These are phyloP conservation scores for Ophthalmolycus amberensis DNA, from an alignment of 2,113 vertebrate genomes.

Conservation along the genomic window DNA sequence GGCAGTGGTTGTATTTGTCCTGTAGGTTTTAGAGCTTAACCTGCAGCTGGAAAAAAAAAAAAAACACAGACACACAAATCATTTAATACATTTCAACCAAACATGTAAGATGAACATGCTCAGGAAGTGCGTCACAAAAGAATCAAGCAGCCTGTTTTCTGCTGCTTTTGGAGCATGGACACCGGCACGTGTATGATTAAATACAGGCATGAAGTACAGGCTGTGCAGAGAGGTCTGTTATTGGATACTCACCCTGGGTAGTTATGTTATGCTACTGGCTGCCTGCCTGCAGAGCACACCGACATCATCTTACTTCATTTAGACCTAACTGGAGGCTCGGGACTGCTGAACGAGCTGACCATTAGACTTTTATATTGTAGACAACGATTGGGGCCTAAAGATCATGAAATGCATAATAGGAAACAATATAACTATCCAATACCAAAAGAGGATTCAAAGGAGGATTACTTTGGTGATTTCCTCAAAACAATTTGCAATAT, in stretches of 20 bases:
- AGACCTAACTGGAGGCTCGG: conserved; percentile 14
- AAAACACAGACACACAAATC: not conserved
- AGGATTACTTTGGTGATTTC: not conserved
- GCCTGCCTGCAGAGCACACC: conserved; percentile 50
- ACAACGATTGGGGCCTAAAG: not conserved
- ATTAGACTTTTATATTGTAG: not conserved
- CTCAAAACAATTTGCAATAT: not conserved
- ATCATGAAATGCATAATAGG: not conserved
- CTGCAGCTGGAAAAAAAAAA: conserved; percentile 4
- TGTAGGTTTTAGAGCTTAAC: not conserved
- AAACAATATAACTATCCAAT: too few relatives aligned
- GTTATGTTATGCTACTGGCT: conserved; percentile 16
- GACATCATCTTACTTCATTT: conserved; percentile 34
- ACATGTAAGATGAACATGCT: not conserved
- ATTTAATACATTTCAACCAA: not conserved
- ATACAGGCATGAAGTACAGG: conserved; percentile 23
- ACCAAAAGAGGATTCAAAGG: not conserved
- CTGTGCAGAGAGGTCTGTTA: conserved; percentile 53
- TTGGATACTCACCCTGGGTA: conserved; percentile 38
- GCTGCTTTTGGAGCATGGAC: conserved; percentile 19
- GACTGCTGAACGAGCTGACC: conserved; percentile 10
- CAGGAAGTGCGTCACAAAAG: not conserved
- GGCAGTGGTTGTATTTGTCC: not conserved
- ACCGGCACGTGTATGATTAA: conserved; percentile 40
- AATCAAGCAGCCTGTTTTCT: not conserved